phyloP scores from a whole-genome alignment of 2,113 vertebrate genomes.

The Cyanoderma ruficeps region DNA sequence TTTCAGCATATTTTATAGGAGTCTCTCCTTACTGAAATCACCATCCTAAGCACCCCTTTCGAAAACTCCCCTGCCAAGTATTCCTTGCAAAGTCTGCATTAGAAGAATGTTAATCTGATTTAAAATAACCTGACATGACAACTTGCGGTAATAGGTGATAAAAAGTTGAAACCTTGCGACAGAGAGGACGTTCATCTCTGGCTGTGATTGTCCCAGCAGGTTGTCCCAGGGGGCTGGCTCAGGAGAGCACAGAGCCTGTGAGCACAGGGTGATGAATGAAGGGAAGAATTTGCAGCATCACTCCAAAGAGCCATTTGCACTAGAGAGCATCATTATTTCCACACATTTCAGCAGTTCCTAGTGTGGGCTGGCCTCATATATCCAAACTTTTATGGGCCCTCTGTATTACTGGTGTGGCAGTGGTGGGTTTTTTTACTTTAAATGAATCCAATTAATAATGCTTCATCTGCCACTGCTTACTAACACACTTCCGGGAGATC shows the following conservation, averaged over 20 bases:
- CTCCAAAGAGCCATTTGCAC: neutral
- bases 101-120: slow-evolving; percentile 2
- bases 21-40: neutral
- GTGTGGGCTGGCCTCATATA: neutral
- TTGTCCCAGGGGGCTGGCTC: neutral
- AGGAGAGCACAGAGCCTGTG: neutral
- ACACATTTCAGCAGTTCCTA: neutral
- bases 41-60: neutral
- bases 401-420: neutral
- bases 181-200: neutral
- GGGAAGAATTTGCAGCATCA: slow-evolving; percentile 16
- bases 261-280: neutral
- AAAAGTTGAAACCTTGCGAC: neutral
- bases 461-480: neutral
- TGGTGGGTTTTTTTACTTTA: neutral
- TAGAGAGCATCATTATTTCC: neutral
- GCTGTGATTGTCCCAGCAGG: neutral
- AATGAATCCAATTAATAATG: slow-evolving; percentile 3
- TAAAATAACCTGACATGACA: neutral
- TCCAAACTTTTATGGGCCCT: neutral
- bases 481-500: neutral
- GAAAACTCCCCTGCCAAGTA: neutral
- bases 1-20: neutral
- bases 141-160: neutral
- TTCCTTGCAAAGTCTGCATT: neutral